These are phyloP conservation scores for Perca flavescens DNA, from an alignment of 2,113 vertebrate genomes.

Conservation along the genomic window DNA sequence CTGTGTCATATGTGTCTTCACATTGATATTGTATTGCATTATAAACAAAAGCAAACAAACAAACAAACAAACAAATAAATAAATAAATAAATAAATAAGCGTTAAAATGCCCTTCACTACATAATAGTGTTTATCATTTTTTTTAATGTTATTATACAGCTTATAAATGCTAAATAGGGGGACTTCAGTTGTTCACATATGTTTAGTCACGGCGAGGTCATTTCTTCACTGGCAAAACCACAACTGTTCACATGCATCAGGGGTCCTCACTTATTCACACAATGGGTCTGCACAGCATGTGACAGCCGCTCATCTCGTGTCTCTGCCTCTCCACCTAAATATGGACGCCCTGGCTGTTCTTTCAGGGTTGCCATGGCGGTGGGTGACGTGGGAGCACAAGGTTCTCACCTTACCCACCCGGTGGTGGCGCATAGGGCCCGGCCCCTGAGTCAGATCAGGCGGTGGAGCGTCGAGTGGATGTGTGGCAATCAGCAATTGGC, in stretches of 20 bases:
- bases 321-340: constrained; percentile 59
- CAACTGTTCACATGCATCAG: constrained; percentile 57
- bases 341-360: constrained; percentile 49
- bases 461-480: constrained; percentile 21
- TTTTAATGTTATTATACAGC: not conserved
- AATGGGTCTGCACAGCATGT: constrained; percentile 28
- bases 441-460: constrained; percentile 47
- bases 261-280: constrained; percentile 23
- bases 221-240: constrained; percentile 29
- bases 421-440: constrained; percentile 29
- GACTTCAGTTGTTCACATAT: constrained; percentile 8
- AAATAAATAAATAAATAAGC: no score
- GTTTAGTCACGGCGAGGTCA: constrained; percentile 17
- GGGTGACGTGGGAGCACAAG: constrained; percentile 56
- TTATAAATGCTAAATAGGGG: not conserved
- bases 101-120: no score
- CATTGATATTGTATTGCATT: no score
- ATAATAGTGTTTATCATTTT: not conserved
- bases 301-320: constrained; percentile 44
- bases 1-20: no score
- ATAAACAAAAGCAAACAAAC: no score
- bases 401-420: constrained; percentile 66
- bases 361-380: constrained; percentile 40
- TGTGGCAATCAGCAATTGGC: constrained; percentile 53
- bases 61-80: no score